These are phyloP conservation scores for Otocyon megalotis DNA, from an alignment of 2,113 vertebrate genomes.

Conservation along the genomic window DNA sequence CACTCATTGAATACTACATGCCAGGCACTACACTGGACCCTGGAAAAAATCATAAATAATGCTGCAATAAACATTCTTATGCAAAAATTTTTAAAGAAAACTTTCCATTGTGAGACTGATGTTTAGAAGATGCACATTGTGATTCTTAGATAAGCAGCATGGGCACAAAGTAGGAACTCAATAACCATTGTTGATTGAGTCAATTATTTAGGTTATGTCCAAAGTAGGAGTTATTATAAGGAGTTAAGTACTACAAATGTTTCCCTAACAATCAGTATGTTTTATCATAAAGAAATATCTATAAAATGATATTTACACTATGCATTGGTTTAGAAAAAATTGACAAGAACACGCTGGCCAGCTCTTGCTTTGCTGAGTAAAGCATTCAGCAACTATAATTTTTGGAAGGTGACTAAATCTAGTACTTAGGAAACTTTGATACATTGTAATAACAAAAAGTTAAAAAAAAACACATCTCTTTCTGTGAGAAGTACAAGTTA, in stretches of 20 bases:
- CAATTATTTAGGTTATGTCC: not conserved
- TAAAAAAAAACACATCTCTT: not conserved
- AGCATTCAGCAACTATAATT: not conserved
- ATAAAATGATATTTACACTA: slow-evolving; percentile 12
- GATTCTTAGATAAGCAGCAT: slow-evolving; percentile 15
- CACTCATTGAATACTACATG: not conserved
- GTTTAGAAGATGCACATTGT: not conserved
- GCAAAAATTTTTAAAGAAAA: not conserved
- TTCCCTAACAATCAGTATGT: slow-evolving; percentile 48
- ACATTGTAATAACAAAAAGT: not conserved
- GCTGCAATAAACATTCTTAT: not conserved
- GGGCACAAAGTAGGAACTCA: not conserved
- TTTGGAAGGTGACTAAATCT: not conserved
- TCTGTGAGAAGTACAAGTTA: not conserved
- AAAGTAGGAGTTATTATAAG: not conserved
- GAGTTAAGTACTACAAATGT: not conserved
- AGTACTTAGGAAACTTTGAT: not conserved
- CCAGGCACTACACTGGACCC: not conserved
- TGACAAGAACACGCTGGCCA: not conserved
- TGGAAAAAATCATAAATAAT: not conserved
- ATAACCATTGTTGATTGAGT: not conserved
- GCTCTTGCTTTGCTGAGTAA: not conserved
- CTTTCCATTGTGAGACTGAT: not conserved
- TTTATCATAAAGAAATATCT: slow-evolving; percentile 52
- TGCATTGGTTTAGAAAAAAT: not conserved